Conservation (phyloP, 2,113 vertebrate species). For the Coturnix japonica region DNA sequence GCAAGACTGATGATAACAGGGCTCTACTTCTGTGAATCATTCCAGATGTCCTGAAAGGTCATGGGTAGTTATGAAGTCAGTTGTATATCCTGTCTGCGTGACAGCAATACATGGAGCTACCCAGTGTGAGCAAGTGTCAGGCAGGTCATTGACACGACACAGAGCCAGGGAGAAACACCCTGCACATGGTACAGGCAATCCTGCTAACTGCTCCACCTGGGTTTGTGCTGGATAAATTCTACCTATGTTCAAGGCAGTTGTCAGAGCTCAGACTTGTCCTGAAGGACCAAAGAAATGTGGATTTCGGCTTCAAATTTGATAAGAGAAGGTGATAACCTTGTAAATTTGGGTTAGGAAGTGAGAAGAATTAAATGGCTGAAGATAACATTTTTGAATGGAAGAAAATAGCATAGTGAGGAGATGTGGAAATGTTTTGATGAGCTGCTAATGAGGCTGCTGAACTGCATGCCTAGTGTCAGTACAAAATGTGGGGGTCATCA, state of each 20-base stretch:
- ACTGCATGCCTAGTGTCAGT: not conserved
- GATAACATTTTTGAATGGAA: not conserved
- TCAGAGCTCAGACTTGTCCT: not conserved
- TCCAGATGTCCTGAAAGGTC: not conserved
- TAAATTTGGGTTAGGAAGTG: not conserved
- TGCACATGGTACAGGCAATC: rapidly evolving
- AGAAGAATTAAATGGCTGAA: not conserved
- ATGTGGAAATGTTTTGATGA: not conserved
- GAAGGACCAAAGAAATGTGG: not conserved
- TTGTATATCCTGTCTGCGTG: not conserved
- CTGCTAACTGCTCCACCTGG: not conserved
- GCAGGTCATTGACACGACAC: not conserved
- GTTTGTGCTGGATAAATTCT: not conserved
- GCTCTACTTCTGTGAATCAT: not conserved
- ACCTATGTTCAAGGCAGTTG: not conserved
- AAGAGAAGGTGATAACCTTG: not conserved
- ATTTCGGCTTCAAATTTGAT: not conserved
- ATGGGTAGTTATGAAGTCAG: not conserved
- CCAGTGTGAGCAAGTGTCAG: not conserved
- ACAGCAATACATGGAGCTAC: not conserved
- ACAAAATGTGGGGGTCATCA: not conserved
- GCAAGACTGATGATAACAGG: not conserved
- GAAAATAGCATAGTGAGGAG: not conserved
- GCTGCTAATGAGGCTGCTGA: not conserved
- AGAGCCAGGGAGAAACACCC: not conserved